These are phyloP conservation scores for Clunio marinus DNA, from an alignment of 2,888 invertebrate genomes.

Conservation along the genomic window DNA sequence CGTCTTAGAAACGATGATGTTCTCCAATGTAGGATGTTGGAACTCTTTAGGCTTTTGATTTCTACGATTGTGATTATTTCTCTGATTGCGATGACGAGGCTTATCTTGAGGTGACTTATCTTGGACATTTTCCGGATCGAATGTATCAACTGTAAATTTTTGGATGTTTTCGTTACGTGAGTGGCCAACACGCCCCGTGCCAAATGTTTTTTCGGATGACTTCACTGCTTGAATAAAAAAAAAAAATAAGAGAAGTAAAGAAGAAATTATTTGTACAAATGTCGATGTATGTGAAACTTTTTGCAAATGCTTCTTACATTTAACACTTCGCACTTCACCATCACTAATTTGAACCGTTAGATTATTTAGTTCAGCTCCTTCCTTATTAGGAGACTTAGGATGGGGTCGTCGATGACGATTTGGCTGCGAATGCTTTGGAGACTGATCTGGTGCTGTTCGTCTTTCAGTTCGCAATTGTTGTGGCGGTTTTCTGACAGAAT, in stretches of 20 bases:
- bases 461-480: constrained; percentile 23
- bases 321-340: constrained; percentile 34
- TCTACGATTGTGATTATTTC: background rate
- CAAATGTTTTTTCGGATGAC: background rate
- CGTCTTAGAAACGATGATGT: constrained; percentile 26
- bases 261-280: background rate
- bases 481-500: constrained; percentile 3
- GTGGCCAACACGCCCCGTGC: constrained; percentile 18
- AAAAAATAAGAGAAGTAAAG: background rate
- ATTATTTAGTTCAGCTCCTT: constrained; percentile 21
- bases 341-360: constrained; percentile 30
- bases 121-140: background rate
- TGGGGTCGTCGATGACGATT: constrained; percentile 21
- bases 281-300: no score
- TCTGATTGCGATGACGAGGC: background rate
- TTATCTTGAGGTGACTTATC: background rate
- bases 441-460: constrained; percentile 2
- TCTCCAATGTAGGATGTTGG: constrained; percentile 35
- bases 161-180: background rate
- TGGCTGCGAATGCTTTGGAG: background rate
- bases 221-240: no score
- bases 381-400: constrained; percentile 1
- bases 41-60: constrained; percentile 6
- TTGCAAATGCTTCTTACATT: constrained; percentile 30
- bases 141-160: background rate